Base-by-base conservation (phyloP, 2,888 invertebrate species). In the Limenitis camilla region DNA sequence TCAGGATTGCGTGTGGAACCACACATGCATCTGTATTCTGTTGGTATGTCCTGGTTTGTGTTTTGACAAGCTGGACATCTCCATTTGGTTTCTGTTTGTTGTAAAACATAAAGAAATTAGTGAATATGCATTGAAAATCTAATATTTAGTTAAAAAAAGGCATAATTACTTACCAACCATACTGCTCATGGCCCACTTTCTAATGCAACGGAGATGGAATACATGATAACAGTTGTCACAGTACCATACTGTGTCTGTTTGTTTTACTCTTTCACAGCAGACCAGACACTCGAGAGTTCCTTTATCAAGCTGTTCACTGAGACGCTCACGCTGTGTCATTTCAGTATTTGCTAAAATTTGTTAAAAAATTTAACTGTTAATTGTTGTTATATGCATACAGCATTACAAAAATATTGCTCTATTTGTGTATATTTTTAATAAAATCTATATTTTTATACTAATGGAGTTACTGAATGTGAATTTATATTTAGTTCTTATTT, bases 51-150 rank as follows among this genome's bases (percentile, higher is more conserved):
- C 10, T 89, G 81, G 52, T 90, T 91, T 2, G 93, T 91, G 75
- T 95, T 94, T 78, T 98, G 98, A 74, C 99, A 99, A 0, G 97
- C 96, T 0, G 98, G 98, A 74, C 99, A 99, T 19, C 97, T 92
- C 99, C 99, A 99, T 53, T 94, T 94, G 48, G 90, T 91, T 60
- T 93, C 93, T 88, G 61, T 8, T 55, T 55, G 40, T 36, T 10
- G 10, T 6, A 36, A 36, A 8, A 36, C 10, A 35, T 35, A n/a
- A 10, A 4, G 0, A 10, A 36, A 36, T 9, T 36, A 36, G 10
- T 35, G 2, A n/a, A 10, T 5, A 35, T 2, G 4, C 4, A 10
- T 10, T 4, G 19, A 19, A 19, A 19, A 19, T 19, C 19, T 19
- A 19, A 19, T 2, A 19, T 19, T 1, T 19, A 19, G 1, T 4